Evolutionary conservation across 2,113 vertebrate species (phyloP), one percentile per base, ranked within the genome.

Genomic region (Hipposideros armiger): DNA sequence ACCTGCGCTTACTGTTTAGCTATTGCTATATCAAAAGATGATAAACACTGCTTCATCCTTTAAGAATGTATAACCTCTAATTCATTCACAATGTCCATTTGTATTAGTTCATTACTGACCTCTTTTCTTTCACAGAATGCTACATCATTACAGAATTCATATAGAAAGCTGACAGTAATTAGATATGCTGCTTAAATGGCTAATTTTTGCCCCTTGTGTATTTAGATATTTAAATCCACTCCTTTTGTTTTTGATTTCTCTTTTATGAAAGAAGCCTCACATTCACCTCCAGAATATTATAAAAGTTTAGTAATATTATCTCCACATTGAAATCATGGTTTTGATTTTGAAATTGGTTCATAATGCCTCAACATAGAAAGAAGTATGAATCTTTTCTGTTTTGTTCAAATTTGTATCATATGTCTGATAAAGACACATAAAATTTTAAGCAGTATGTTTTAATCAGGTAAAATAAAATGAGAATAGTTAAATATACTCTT

Each of bases 91-190:
- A 76, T 45, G 2, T n/a, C 24, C 36, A 4, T 67, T 90, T 66
- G 5, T 47, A n/a, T 72, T 87, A 70, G 4, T 54, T 88, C 52
- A 87, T 66, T 80, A 24, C 32, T 24, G 22, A 82, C 26, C 4
- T 30, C 28, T 58, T 52, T 93, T 42, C 22, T 76, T 84, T 93
- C 58, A 82, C 6, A 69, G 42, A 94, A 92, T 66, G 8, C 26
- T 58, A 36, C 36, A 14, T 67, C 30, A 87, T 73, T 20, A 40
- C 11, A 81, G 24, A 96, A 87, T 97, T 96, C 50, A 81, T 74
- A 82, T 10, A 73, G 19, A 86, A 54, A 94, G 14, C 1, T 86
- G 24, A 20, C 1, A 52, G 7, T 62, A 78, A 87, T 42, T 90
- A 52, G 62, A 66, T 85, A 87, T 15, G 56, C 4, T 52, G 92